Evolutionary conservation across 2,113 vertebrate species (phyloP).

Genomic region (Pogona vitticeps): DNA sequence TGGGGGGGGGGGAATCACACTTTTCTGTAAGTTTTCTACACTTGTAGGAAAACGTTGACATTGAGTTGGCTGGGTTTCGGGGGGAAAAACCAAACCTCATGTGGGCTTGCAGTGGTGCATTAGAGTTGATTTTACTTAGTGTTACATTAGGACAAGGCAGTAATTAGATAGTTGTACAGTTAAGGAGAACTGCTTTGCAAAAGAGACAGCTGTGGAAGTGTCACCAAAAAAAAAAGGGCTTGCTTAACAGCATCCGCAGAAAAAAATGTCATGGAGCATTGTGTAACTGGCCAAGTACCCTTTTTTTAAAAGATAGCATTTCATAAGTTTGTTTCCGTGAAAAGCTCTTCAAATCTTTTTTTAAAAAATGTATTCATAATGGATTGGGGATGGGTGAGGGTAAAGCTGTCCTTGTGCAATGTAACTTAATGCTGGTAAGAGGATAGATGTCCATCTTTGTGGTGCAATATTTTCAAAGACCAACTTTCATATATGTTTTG

Average conservation of each 20-base stretch:
- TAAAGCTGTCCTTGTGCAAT: conserved; percentile 41
- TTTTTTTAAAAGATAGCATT: background rate
- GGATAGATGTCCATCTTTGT: conserved; percentile 54
- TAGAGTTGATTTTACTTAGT: conserved; percentile 7
- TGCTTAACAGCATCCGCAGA: background rate
- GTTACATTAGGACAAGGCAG: background rate
- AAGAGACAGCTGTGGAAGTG: background rate
- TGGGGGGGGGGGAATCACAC: conserved; percentile 51
- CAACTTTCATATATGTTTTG: conserved; percentile 60
- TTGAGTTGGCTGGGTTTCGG: conserved; percentile 29
- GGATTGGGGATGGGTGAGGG: conserved; percentile 7
- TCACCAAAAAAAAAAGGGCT: conserved; percentile 3
- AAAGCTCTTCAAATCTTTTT: conserved; percentile 42
- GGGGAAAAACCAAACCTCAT: background rate
- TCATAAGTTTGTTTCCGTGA: conserved; percentile 5
- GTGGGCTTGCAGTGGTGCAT: conserved; percentile 1
- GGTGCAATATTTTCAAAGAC: conserved; percentile 58
- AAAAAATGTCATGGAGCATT: conserved; percentile 9
- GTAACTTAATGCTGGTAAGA: conserved; percentile 41
- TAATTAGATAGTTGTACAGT: background rate
- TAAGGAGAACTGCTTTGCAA: background rate
- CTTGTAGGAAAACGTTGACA: conserved; percentile 55
- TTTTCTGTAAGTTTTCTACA: conserved; percentile 51
- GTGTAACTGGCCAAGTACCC: background rate
- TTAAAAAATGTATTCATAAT: conserved; percentile 24